Evolutionary conservation across 2,113 vertebrate genomes (phyloP).

Genomic region (Lethenteron reissneri): DNA sequence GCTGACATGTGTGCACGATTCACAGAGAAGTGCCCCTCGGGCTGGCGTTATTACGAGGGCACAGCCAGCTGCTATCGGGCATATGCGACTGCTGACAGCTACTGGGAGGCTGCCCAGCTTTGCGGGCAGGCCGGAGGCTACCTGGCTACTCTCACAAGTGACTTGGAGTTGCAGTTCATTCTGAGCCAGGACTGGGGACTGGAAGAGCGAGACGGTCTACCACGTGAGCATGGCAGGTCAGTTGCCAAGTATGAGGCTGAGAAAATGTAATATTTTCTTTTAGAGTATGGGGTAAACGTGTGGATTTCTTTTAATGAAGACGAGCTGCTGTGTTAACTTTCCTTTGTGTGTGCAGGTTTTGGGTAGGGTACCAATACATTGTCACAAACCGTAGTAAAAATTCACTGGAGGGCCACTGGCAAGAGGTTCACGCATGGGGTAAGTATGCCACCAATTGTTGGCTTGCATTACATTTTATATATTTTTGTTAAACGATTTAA

Average conservation of each 20-base stretch:
- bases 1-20: conserved; percentile 14
- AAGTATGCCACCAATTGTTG: conserved; percentile 23
- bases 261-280: no score
- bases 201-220: conserved; percentile 49
- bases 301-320: no score
- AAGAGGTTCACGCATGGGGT: conserved; percentile 56
- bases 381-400: conserved; percentile 55
- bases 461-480: not conserved
- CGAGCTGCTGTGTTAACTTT: not conserved
- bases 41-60: conserved; percentile 93
- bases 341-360: conserved; percentile 33
- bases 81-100: conserved; percentile 74
- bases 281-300: no score
- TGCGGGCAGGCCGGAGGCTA: conserved; percentile 81
- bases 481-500: not conserved
- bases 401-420: conserved; percentile 76
- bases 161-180: conserved; percentile 82
- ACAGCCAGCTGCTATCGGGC: conserved; percentile 88
- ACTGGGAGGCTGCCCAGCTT: conserved; percentile 84
- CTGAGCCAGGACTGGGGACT: conserved; percentile 79
- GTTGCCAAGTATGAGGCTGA: conserved; percentile 12
- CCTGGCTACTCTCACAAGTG: conserved; percentile 68
- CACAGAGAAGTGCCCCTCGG: conserved; percentile 81
- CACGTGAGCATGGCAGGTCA: conserved; percentile 67
- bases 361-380: conserved; percentile 94